These are phyloP conservation scores for Percopsis omiscomaycus DNA, from an alignment of 2,797 vertebrate genomes.

Conservation along the genomic window DNA sequence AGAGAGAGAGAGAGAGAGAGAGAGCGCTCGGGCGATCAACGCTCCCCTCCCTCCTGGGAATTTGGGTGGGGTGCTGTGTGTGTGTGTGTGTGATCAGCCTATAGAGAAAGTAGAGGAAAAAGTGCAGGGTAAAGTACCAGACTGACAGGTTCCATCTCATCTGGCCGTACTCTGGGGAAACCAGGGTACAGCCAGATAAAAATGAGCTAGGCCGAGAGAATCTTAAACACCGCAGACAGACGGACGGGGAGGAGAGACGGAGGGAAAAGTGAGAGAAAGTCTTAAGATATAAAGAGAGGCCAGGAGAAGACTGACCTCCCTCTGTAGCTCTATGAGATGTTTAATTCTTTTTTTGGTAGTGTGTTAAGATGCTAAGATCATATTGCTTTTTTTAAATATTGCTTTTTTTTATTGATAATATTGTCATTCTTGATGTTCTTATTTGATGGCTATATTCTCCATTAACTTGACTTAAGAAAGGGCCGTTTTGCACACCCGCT, in stretches of 20 bases:
- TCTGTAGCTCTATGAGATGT: no score
- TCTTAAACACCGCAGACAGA: background rate
- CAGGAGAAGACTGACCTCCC: no score
- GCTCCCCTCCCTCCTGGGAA: conserved; percentile 14
- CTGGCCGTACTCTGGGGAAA: background rate
- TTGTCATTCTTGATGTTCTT: no score
- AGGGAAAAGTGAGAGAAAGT: background rate
- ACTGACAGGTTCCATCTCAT: conserved; percentile 1
- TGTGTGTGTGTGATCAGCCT: conserved; percentile 6
- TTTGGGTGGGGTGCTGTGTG: background rate
- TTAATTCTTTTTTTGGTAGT: no score
- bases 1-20: conserved; percentile 8
- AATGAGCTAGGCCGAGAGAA: background rate
- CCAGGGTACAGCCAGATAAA: background rate
- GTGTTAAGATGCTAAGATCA: no score
- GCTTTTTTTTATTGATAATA: no score
- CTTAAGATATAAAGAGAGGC: background rate
- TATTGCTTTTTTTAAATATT: no score
- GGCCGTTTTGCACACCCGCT: background rate
- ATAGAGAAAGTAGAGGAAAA: background rate
- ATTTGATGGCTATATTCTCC: no score
- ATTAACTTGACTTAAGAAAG: no score
- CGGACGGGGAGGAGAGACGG: background rate
- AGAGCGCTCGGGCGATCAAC: conserved; percentile 2
- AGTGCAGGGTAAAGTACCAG: background rate